phyloP scores from a whole-genome alignment of 2,113 vertebrate species.

The Hippocampus guttulatus region DNA sequence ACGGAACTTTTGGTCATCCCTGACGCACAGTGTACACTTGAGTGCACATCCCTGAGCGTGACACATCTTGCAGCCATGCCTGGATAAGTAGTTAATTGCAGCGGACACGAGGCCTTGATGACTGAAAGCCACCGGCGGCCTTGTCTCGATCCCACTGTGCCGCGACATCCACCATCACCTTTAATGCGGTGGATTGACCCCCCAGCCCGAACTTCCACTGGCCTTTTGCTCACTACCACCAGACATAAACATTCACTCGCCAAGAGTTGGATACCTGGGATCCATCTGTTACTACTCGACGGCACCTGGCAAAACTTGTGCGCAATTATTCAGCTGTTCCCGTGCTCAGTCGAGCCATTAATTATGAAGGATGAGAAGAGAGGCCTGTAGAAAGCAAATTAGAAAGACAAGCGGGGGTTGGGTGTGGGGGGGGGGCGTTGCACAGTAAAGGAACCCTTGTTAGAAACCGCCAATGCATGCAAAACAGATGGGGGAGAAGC shows the following conservation, averaged over 20 bases:
- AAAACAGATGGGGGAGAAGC: slow-evolving; percentile 25
- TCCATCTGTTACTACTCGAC: slow-evolving; percentile 41
- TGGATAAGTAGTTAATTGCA: slow-evolving; percentile 61
- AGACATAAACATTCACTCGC: slow-evolving; percentile 6
- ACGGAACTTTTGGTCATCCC: slow-evolving; percentile 12
- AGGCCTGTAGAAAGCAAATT: slow-evolving; percentile 29
- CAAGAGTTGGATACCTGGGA: slow-evolving; percentile 17
- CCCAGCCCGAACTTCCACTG: slow-evolving; percentile 1
- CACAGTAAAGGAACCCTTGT: slow-evolving; percentile 5
- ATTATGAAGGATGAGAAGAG: slow-evolving; percentile 55
- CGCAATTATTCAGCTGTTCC: slow-evolving; percentile 57
- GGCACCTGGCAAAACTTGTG: slow-evolving; percentile 51
- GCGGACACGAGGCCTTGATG: slow-evolving; percentile 46
- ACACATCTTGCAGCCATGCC: slow-evolving; percentile 44
- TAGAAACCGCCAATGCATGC: slow-evolving; percentile 29
- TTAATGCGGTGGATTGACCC: slow-evolving; percentile 22
- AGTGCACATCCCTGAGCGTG: slow-evolving; percentile 35
- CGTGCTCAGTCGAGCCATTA: slow-evolving; percentile 51
- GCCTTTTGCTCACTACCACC: slow-evolving; percentile 42
- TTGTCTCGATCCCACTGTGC: slow-evolving; percentile 36
- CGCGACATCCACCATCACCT: slow-evolving; percentile 46
- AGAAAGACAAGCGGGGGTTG: slow-evolving; percentile 17
- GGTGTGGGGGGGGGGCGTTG: not conserved
- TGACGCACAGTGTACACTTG: slow-evolving; percentile 31
- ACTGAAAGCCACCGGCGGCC: slow-evolving; percentile 53